These are phyloP conservation scores for Latheticus oryzae DNA, from an alignment of 2,888 invertebrate species.

Conservation along the genomic window DNA sequence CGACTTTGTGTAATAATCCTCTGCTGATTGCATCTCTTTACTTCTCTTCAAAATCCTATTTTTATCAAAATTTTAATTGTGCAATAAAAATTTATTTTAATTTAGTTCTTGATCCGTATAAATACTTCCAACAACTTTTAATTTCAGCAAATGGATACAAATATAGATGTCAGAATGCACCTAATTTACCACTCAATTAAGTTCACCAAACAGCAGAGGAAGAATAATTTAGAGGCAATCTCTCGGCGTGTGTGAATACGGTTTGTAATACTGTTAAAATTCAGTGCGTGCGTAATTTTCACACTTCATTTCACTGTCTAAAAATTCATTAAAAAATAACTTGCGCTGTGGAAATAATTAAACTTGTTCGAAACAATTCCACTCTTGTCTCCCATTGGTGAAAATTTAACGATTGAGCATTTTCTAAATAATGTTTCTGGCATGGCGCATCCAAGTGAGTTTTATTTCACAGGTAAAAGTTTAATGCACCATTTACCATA, in stretches of 20 bases:
- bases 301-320: slow-evolving; percentile 11
- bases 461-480: slow-evolving; percentile 40
- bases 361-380: too few relatives aligned
- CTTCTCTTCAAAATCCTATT: background rate
- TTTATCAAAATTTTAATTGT: slow-evolving; percentile 6
- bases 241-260: slow-evolving; percentile 9
- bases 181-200: slow-evolving; percentile 29
- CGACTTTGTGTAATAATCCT: slow-evolving; percentile 13
- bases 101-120: slow-evolving; percentile 9
- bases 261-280: slow-evolving; percentile 3
- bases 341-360: background rate
- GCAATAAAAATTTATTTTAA: slow-evolving; percentile 21
- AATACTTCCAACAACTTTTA: slow-evolving; percentile 19
- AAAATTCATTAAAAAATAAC: slow-evolving; percentile 16
- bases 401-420: slow-evolving; percentile 19
- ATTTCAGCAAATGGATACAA: slow-evolving; percentile 11
- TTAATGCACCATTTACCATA: slow-evolving; percentile 50
- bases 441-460: slow-evolving; percentile 13
- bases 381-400: background rate
- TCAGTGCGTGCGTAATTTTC: slow-evolving; percentile 23
- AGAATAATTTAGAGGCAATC: slow-evolving; percentile 23
- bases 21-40: slow-evolving; percentile 9
- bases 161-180: slow-evolving; percentile 12
- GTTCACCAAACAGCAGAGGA: slow-evolving; percentile 4
- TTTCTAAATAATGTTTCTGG: slow-evolving; percentile 6